A percentile compares a stretch with the other conserved stretches of the same genome.
phyloP scores from a whole-genome alignment of 2,888 invertebrate species.

The Trissolcus japonicus region DNA sequence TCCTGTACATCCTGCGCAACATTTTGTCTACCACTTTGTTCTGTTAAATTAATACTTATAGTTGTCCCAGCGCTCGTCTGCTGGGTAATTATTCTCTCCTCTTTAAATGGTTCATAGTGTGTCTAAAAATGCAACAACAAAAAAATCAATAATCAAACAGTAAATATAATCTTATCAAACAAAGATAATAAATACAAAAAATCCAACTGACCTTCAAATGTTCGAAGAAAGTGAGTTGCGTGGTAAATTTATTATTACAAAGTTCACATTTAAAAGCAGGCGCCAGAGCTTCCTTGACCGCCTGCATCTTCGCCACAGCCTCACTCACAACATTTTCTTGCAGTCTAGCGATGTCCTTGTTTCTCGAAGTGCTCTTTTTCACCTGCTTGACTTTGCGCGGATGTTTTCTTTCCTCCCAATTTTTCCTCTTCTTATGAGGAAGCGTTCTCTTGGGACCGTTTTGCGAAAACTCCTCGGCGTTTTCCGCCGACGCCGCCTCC shows the following conservation, averaged over 20 bases:
- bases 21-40: conserved; percentile 31
- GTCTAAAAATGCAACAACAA: conserved; percentile 59
- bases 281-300: conserved; percentile 71
- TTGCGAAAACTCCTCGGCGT: conserved; percentile 74
- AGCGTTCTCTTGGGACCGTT: conserved; percentile 81
- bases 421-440: conserved; percentile 87
- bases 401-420: conserved; percentile 75
- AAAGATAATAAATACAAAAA: background rate
- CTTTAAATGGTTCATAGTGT: conserved; percentile 73
- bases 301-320: conserved; percentile 45
- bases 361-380: conserved; percentile 63
- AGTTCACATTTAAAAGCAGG: conserved; percentile 85
- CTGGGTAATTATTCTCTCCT: conserved; percentile 69
- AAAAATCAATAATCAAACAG: conserved; percentile 4
- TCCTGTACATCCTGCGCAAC: conserved; percentile 76
- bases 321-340: conserved; percentile 59
- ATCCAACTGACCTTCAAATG: conserved; percentile 82
- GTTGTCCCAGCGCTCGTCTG: conserved; percentile 68
- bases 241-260: conserved; percentile 85
- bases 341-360: conserved; percentile 65
- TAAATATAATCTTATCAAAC: background rate
- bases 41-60: conserved; percentile 68
- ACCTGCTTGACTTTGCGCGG: conserved; percentile 83
- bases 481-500: conserved; percentile 75
- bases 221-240: conserved; percentile 89